Evolutionary conservation across 2,888 invertebrate genomes (phyloP), one percentile per base, ranked within the genome.

Genomic region (Dinocampus coccinellae): DNA sequence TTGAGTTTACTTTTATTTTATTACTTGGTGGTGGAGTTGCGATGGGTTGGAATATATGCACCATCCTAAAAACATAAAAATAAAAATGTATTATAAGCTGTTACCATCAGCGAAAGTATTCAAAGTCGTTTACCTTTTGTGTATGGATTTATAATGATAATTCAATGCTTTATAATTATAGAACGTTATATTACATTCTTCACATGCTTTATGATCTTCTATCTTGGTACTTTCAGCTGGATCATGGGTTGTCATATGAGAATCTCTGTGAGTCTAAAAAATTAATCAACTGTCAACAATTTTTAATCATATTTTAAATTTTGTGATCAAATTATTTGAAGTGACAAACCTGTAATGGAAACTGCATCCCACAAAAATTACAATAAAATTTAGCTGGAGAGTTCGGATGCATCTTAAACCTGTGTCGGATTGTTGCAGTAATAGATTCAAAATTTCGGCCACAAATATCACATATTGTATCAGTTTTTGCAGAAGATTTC

Each of bases 331-430:
- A 71, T 11, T 34, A 39, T 33, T 6, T n/a, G 0, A 62, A 62
- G 2, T 42, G 65, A 74, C 39, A 83, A 87, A 91, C 90, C 89
- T 92, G 92, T 82, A 93, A 88, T 10, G 92, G 92, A 83, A 92
- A 93, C 67, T 92, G 90, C 89, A 91, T 92, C 9, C 92, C 92
- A 83, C 93, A 93, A 88, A 90, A 90, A 29, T 90, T 90, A 74
- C 92, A 93, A 83, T 91, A 92, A 84, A 92, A 90, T 82, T 92
- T 92, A 24, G 90, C 88, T 58, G 90, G 90, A 81, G 90, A 90
- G 74, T 91, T 89, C 1, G 91, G 91, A 88, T 93, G 92, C 75
- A 90, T 89, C 81, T 90, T 91, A 83, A 91, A 92, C 84, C 92
- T 92, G 87, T 93, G 92, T 79, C 91, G 91, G 78, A 93, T 92